Conservation (phyloP, 92 coral and sea anemone species). For the Phenganax stokvisi region DNA sequence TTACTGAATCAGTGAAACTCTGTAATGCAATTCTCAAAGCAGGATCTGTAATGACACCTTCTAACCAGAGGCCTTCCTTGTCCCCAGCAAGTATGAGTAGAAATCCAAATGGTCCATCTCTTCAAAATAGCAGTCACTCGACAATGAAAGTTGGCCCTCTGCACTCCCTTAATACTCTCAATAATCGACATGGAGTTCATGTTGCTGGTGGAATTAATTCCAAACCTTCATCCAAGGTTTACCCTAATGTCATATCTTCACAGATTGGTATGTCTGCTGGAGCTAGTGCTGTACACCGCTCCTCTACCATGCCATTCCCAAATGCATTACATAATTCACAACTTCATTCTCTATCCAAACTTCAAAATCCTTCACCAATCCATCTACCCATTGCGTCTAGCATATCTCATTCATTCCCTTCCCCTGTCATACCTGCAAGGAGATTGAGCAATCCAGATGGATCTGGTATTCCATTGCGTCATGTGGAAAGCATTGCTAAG, state of each 20-base stretch:
- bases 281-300: background rate
- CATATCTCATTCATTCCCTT: background rate
- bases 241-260: conserved; percentile 20
- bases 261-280: conserved; percentile 17
- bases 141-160: conserved; percentile 20
- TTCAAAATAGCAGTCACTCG: conserved; percentile 13
- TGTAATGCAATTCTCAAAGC: conserved; percentile 65
- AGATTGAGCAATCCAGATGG: conserved; percentile 8
- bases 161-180: conserved; percentile 16
- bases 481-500: background rate
- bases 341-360: background rate
- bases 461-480: conserved; percentile 23
- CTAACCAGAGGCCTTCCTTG: conserved; percentile 27
- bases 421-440: background rate
- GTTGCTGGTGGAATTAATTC: background rate
- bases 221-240: conserved; percentile 37
- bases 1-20: conserved; percentile 79
- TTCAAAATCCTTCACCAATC: background rate
- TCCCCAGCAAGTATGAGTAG: background rate
- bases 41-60: conserved; percentile 89
- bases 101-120: background rate
- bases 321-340: background rate
- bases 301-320: background rate
- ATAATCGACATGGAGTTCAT: background rate
- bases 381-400: background rate